Evolutionary conservation across 2,888 invertebrate genomes (phyloP).

Genomic region (Andrena trimmerana): DNA sequence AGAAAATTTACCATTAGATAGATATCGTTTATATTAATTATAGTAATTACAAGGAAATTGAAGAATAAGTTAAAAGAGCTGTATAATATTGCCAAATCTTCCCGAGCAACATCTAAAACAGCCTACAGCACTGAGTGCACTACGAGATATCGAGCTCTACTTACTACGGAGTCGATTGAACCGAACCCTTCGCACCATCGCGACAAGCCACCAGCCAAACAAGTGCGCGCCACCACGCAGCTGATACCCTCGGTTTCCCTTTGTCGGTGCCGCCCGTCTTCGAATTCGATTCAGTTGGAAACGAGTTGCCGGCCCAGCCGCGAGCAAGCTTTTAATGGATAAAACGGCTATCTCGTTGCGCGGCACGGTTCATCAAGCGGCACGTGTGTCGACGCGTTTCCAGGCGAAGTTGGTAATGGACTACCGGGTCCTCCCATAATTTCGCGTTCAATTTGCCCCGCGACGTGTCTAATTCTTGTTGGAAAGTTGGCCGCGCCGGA

Average conservation of each 20-base stretch:
- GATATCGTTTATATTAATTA: no score
- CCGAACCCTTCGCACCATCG: no score
- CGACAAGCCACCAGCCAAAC: no score
- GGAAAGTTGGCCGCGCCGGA: neutral
- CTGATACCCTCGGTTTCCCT: neutral
- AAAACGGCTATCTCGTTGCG: conserved; percentile 2
- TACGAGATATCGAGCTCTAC: no score
- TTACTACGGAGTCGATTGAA: no score
- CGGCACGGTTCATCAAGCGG: conserved; percentile 14
- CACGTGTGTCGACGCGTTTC: conserved; percentile 11
- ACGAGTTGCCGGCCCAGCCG: conserved; percentile 3
- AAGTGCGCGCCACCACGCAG: no score
- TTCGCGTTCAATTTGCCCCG: conserved; percentile 13
- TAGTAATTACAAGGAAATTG: no score
- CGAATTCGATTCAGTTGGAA: neutral
- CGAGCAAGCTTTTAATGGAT: conserved; percentile 27
- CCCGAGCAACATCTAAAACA: no score
- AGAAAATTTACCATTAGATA: no score
- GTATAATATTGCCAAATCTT: no score
- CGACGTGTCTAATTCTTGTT: neutral
- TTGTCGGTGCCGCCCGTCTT: neutral
- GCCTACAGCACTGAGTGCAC: no score
- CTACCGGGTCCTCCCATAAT: neutral
- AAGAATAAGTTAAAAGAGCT: no score
- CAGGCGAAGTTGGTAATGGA: conserved; percentile 22